Conservation (phyloP, 1,140 invertebrate species). For the Leptinotarsa defecta region DNA sequence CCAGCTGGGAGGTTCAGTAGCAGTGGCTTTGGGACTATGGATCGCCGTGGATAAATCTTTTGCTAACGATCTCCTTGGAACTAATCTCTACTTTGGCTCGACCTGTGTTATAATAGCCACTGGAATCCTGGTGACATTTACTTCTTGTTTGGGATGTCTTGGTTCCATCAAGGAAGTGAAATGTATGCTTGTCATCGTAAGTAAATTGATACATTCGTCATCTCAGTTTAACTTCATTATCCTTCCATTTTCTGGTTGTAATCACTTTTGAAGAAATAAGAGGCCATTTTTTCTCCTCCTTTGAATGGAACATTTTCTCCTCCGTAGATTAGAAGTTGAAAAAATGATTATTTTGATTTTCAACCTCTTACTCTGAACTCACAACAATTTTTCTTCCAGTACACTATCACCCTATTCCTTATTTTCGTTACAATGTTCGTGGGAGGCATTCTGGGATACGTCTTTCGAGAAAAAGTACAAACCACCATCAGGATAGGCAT, state of each 20-base stretch:
- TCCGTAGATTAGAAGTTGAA: too few relatives aligned
- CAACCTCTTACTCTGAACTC: too few relatives aligned
- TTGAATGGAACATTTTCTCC: too few relatives aligned
- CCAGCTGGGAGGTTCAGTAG: conserved; percentile 77
- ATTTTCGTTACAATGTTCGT: conserved; percentile 87
- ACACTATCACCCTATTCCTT: conserved; percentile 83
- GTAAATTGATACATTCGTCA: conserved; percentile 33
- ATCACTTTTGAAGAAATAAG: too few relatives aligned
- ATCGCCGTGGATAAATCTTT: conserved; percentile 81
- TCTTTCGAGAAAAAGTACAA: conserved; percentile 80
- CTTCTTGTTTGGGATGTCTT: conserved; percentile 84
- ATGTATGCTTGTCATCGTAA: conserved; percentile 84
- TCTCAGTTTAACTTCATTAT: too few relatives aligned
- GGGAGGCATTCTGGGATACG: conserved; percentile 86
- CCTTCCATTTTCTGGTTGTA: too few relatives aligned
- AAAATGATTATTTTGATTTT: too few relatives aligned
- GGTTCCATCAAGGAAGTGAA: conserved; percentile 87
- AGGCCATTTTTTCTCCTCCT: too few relatives aligned
- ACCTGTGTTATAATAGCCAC: conserved; percentile 81
- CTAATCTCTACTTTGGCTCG: conserved; percentile 80
- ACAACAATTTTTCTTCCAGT: conserved; percentile 64
- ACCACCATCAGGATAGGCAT: conserved; percentile 76
- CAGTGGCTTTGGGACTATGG: conserved; percentile 79
- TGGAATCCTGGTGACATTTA: conserved; percentile 74
- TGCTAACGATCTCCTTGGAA: conserved; percentile 79